Conservation (phyloP, 64 coral and sea anemone species). For the Pocillopora damicornis region DNA sequence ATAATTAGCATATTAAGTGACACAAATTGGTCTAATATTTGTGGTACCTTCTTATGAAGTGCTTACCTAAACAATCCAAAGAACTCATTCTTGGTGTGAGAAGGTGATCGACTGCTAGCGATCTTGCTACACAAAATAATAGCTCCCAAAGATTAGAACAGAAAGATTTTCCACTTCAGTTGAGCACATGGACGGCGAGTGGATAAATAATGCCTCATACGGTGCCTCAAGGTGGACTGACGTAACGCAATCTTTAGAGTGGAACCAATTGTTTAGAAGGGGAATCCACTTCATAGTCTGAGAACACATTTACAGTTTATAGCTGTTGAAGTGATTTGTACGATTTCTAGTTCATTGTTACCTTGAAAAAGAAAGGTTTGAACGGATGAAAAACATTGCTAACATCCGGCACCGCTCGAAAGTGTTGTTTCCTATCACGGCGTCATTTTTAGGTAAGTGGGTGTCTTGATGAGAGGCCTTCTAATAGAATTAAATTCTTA, state of each 20-base stretch:
- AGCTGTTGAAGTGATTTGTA: neutral
- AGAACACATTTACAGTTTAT: neutral
- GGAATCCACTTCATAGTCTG: neutral
- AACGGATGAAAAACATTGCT: neutral
- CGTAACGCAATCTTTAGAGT: neutral
- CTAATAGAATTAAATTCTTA: conserved; percentile 14
- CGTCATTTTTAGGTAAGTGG: neutral
- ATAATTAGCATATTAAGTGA: neutral
- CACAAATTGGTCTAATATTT: neutral
- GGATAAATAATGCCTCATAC: neutral
- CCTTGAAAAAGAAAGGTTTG: neutral
- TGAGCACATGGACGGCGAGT: neutral
- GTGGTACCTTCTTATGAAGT: neutral
- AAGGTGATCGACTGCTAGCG: neutral
- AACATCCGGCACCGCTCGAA: too few species aligned
- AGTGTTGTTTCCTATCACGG: neutral
- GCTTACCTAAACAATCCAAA: neutral
- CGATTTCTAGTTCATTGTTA: neutral
- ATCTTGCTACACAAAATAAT: neutral
- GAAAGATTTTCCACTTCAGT: neutral
- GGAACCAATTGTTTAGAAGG: neutral
- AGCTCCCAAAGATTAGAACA: neutral
- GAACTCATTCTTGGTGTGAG: too few species aligned
- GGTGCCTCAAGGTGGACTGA: neutral
- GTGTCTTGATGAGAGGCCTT: neutral